Percentiles rank a stretch among this genome's conserved stretches.
Conservation (phyloP, 2,888 invertebrate species). For the Nineta flava region DNA sequence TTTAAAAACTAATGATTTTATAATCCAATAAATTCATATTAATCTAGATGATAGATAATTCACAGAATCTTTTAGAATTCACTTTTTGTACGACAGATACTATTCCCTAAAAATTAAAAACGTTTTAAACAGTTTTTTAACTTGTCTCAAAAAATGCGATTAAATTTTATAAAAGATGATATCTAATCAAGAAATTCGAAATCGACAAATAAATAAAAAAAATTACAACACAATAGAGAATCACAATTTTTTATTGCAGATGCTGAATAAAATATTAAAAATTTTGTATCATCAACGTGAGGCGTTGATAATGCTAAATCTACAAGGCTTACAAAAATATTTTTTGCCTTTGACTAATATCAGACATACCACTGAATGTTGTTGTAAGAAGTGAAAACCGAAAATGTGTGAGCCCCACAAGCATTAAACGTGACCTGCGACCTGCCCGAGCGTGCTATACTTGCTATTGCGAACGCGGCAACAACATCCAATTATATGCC, state of each 20-base stretch:
- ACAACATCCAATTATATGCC: slow-evolving; percentile 2
- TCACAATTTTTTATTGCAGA: background rate
- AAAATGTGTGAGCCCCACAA: slow-evolving; percentile 6
- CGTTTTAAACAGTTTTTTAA: no score
- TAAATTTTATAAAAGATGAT: no score
- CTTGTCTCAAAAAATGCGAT: no score
- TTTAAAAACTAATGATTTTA: no score
- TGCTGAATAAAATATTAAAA: background rate
- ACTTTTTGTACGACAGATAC: no score
- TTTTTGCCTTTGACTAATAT: background rate
- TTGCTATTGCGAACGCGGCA: background rate
- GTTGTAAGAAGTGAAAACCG: slow-evolving; percentile 9
- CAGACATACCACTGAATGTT: slow-evolving; percentile 18
- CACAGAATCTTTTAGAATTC: no score
- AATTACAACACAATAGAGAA: background rate
- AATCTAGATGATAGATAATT: no score
- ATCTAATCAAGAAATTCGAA: no score
- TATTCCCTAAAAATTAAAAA: no score
- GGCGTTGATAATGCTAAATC: background rate
- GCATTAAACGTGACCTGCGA: slow-evolving; percentile 5
- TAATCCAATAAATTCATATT: no score
- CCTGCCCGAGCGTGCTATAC: slow-evolving; percentile 3
- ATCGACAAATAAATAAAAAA: no score
- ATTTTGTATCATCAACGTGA: slow-evolving; percentile 2
- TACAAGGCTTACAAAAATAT: background rate